Evolutionary conservation across 1,140 invertebrate genomes (phyloP).

Genomic region (Leguminivora glycinivorella): DNA sequence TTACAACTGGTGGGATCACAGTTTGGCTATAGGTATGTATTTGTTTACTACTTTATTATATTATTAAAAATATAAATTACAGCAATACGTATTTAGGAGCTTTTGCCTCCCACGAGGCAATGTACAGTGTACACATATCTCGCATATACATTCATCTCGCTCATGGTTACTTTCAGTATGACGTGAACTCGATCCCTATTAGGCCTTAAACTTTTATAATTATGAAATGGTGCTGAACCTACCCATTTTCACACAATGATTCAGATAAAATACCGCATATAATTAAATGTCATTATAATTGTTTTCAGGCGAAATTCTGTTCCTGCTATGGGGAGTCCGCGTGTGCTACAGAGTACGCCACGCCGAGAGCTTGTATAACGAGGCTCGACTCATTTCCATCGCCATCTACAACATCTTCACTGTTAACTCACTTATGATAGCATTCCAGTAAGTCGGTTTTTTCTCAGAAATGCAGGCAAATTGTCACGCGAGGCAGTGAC

Average conservation of each 20-base stretch:
- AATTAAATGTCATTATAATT: background rate
- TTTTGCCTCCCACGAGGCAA: no score
- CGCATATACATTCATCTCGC: no score
- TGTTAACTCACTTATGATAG: constrained; percentile 93
- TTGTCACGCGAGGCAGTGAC: no score
- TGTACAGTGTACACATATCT: no score
- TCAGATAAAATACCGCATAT: no score
- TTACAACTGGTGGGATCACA: constrained; percentile 96
- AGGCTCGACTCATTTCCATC: constrained; percentile 94
- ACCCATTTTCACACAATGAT: no score
- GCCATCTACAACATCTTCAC: constrained; percentile 96
- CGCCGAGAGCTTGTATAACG: constrained; percentile 95
- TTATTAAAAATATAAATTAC: no score
- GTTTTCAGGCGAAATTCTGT: constrained; percentile 89
- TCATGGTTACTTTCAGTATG: no score
- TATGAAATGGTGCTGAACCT: no score
- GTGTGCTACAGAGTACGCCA: constrained; percentile 95
- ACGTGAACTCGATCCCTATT: no score
- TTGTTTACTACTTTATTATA: background rate
- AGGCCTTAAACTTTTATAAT: no score
- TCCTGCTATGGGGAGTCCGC: constrained; percentile 93
- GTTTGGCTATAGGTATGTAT: constrained; percentile 87
- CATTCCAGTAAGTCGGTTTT: constrained; percentile 90
- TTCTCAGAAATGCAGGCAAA: background rate
- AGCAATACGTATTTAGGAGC: no score